phyloP scores from a whole-genome alignment of 2,797 vertebrate genomes.

The Mareca penelope region DNA sequence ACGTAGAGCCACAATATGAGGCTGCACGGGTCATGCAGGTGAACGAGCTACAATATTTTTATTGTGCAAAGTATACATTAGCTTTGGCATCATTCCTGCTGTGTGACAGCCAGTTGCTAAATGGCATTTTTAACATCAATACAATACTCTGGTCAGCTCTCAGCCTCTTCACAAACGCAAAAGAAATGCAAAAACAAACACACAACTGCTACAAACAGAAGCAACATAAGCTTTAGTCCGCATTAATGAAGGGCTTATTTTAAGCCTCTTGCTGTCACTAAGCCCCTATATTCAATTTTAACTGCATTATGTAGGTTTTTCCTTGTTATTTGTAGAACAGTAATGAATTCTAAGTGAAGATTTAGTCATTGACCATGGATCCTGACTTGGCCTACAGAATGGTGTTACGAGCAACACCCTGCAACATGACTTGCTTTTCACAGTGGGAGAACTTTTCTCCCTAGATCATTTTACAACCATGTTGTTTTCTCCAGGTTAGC shows the following conservation, averaged over 20 bases:
- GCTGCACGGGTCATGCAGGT: neutral
- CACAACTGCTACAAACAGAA: neutral
- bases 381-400: neutral
- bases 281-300: constrained; percentile 2
- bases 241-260: neutral
- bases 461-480: neutral
- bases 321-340: neutral
- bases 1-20: neutral
- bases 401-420: neutral
- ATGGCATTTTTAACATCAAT: neutral
- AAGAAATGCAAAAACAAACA: neutral
- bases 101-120: neutral
- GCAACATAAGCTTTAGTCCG: neutral
- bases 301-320: neutral
- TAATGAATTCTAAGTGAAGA: constrained; percentile 12
- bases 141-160: neutral
- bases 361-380: neutral
- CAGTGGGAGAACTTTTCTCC: neutral
- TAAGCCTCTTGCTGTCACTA: constrained; percentile 1
- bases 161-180: neutral
- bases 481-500: neutral
- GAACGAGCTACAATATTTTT: neutral
- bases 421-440: neutral
- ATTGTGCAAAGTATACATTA: neutral
- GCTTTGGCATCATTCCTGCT: neutral